These are phyloP conservation scores for Hylaeus anthracinus DNA, from an alignment of 1,140 invertebrate genomes.

Conservation along the genomic window DNA sequence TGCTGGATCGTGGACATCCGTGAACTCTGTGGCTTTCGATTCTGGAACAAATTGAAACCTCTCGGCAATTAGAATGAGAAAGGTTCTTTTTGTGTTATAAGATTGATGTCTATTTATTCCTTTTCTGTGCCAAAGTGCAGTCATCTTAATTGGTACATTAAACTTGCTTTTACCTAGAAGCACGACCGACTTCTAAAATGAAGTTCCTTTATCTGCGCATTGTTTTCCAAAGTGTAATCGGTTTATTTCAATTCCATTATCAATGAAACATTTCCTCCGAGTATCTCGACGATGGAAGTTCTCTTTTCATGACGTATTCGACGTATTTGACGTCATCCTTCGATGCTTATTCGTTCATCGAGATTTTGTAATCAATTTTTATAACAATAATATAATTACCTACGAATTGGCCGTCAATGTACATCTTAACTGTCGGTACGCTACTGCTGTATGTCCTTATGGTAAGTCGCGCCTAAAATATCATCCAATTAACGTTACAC, in stretches of 20 bases:
- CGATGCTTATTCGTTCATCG: neutral
- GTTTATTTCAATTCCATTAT: no score
- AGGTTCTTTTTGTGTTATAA: neutral
- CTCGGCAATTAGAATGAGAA: neutral
- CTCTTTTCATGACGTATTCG: neutral
- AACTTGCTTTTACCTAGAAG: no score
- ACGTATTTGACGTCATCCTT: neutral
- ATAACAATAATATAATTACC: slow-evolving; percentile 67
- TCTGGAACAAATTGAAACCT: slow-evolving; percentile 80
- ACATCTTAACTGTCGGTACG: slow-evolving; percentile 92
- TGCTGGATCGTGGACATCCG: slow-evolving; percentile 96
- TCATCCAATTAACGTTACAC: slow-evolving; percentile 26
- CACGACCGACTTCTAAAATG: no score
- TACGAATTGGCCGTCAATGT: slow-evolving; percentile 96
- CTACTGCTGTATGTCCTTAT: slow-evolving; percentile 74
- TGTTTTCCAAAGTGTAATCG: no score
- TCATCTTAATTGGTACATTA: no score
- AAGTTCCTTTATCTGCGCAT: no score
- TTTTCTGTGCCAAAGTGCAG: no score
- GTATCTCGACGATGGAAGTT: neutral
- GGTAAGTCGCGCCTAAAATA: slow-evolving; percentile 63
- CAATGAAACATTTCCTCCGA: no score
- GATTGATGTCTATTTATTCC: no score
- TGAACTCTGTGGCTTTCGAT: slow-evolving; percentile 95
- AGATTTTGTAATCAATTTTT: neutral